Evolutionary conservation across 1,140 invertebrate genomes (phyloP).

Genomic region (Cryptotermes secundus): DNA sequence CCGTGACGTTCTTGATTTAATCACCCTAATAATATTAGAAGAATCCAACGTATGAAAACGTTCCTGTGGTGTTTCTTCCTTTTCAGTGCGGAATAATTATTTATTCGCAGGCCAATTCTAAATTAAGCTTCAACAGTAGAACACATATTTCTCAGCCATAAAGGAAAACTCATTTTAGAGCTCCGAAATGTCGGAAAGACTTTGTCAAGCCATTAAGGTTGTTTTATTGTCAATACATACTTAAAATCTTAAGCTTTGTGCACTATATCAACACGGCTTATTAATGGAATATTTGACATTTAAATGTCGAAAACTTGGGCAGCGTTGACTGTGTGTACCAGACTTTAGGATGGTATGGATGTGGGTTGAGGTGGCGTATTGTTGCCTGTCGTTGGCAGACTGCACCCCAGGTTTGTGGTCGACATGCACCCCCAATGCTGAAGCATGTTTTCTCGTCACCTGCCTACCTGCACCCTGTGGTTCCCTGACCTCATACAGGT

Average conservation of each 20-base stretch:
- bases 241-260: neutral
- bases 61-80: too few species aligned
- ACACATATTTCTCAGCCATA: neutral
- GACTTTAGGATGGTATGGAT: neutral
- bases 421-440: neutral
- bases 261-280: neutral
- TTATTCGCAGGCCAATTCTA: neutral
- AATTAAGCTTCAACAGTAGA: neutral
- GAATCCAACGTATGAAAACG: too few species aligned
- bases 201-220: neutral
- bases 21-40: too few species aligned
- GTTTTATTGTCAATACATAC: neutral
- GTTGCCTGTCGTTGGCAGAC: neutral
- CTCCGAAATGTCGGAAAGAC: too few species aligned
- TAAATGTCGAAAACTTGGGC: neutral
- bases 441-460: neutral
- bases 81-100: too few species aligned
- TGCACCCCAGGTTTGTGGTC: neutral
- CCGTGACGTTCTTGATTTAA: too few species aligned
- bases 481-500: neutral
- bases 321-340: neutral
- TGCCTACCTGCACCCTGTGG: neutral
- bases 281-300: conserved; percentile 14
- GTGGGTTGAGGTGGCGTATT: neutral
- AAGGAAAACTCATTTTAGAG: neutral